A percentile compares a stretch with the other conserved stretches of the same genome.
These are phyloP conservation scores for Heliconius ismenius DNA, from an alignment of 2,888 invertebrate genomes.

Conservation along the genomic window DNA sequence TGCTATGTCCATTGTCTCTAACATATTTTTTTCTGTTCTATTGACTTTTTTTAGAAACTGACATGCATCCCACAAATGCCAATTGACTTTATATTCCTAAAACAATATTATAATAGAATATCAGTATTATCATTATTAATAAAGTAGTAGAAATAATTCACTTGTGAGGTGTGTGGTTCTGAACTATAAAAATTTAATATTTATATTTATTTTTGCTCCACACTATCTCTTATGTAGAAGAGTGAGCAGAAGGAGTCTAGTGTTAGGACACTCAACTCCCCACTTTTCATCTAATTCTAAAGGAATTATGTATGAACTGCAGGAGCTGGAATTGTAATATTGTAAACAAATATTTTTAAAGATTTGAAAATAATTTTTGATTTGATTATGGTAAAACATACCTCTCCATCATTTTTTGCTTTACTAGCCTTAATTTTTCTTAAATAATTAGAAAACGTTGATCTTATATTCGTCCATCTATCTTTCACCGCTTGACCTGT, in stretches of 20 bases:
- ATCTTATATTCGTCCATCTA: conserved; percentile 76
- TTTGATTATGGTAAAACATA: conserved; percentile 41
- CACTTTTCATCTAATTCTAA: too few species aligned
- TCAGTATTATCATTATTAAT: not conserved
- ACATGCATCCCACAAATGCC: conserved; percentile 75
- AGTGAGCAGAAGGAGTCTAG: too few species aligned
- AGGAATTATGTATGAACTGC: too few species aligned
- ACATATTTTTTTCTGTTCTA: conserved; percentile 46
- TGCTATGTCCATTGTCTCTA: conserved; percentile 31
- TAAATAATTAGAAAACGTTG: conserved; percentile 71
- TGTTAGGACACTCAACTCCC: too few species aligned
- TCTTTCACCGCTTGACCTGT: conserved; percentile 74
- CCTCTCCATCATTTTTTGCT: conserved; percentile 54
- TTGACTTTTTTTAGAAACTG: conserved; percentile 67
- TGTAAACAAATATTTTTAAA: too few species aligned
- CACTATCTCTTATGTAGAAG: too few species aligned
- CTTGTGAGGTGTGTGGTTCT: too few species aligned
- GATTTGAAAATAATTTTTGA: too few species aligned
- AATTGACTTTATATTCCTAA: conserved; percentile 70
- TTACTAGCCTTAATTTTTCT: conserved; percentile 64
- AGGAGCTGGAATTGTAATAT: too few species aligned
- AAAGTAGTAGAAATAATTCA: too few species aligned
- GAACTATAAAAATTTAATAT: too few species aligned
- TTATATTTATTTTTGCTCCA: too few species aligned
- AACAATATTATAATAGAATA: conserved; percentile 43